phyloP scores from a whole-genome alignment of 2,888 invertebrate genomes.

The Tinea trinotella region DNA sequence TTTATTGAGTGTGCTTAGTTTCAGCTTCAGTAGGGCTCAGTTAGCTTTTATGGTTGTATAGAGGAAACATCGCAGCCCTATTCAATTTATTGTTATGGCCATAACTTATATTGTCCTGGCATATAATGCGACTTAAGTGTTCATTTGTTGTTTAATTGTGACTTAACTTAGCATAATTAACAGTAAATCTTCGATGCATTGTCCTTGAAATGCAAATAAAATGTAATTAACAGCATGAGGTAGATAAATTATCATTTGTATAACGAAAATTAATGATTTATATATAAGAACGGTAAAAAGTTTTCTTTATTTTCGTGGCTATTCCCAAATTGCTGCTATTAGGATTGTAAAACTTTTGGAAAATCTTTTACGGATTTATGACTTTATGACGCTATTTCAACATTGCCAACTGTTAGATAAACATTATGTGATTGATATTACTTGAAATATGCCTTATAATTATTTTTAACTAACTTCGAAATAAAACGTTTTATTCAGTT shows the following conservation, averaged over 20 bases:
- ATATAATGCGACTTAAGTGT: constrained; percentile 8
- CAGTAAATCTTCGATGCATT: constrained; percentile 1
- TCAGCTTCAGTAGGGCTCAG: constrained; percentile 3
- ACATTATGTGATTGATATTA: background rate
- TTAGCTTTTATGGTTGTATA: constrained; percentile 1
- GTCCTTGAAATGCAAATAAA: too few relatives aligned
- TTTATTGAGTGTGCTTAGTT: constrained; percentile 12
- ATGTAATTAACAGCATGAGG: too few relatives aligned
- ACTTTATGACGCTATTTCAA: background rate
- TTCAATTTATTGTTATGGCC: constrained; percentile 8
- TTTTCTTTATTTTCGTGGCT: too few relatives aligned
- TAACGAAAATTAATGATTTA: too few relatives aligned
- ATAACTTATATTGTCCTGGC: constrained; percentile 12
- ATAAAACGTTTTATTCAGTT: too few relatives aligned
- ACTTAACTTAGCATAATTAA: background rate
- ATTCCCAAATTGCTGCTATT: background rate
- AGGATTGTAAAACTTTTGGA: background rate
- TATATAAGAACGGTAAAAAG: too few relatives aligned
- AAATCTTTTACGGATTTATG: background rate
- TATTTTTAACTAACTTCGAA: too few relatives aligned
- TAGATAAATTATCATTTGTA: too few relatives aligned
- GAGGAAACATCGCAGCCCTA: constrained; percentile 6
- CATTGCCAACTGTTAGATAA: background rate
- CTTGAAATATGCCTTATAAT: too few relatives aligned
- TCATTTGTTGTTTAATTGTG: background rate